Evolutionary conservation across 2,797 vertebrate genomes (phyloP).

Genomic region (Martes flavigula): DNA sequence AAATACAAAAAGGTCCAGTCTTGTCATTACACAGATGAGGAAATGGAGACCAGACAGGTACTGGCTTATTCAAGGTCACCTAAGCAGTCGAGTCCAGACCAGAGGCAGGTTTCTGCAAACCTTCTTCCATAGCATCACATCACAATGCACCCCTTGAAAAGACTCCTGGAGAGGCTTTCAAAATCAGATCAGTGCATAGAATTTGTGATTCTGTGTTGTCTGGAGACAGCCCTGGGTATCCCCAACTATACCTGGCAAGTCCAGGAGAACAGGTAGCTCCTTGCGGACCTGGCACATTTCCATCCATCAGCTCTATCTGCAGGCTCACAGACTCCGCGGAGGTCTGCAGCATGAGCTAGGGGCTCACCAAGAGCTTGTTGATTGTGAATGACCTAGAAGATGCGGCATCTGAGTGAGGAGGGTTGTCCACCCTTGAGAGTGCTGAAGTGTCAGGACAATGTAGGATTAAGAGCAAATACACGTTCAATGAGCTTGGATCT

Average conservation of each 20-base stretch:
- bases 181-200: background rate
- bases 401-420: too few relatives aligned
- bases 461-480: background rate
- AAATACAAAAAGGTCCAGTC: background rate
- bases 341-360: background rate
- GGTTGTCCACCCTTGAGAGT: background rate
- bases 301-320: background rate
- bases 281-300: background rate
- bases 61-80: background rate
- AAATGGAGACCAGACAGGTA: background rate
- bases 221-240: background rate
- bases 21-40: background rate
- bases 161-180: background rate
- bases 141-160: background rate
- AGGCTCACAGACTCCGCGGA: accelerated
- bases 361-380: background rate
- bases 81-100: background rate
- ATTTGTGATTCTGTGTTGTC: background rate
- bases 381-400: background rate
- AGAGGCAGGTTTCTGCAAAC: background rate
- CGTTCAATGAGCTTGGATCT: background rate
- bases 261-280: background rate
- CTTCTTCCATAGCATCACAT: background rate
- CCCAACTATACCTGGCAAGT: background rate
- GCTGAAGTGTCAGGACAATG: background rate